Percentiles rank a stretch among this genome's conserved stretches.
Conservation (phyloP, 1,140 invertebrate species). For the Ooceraea biroi region DNA sequence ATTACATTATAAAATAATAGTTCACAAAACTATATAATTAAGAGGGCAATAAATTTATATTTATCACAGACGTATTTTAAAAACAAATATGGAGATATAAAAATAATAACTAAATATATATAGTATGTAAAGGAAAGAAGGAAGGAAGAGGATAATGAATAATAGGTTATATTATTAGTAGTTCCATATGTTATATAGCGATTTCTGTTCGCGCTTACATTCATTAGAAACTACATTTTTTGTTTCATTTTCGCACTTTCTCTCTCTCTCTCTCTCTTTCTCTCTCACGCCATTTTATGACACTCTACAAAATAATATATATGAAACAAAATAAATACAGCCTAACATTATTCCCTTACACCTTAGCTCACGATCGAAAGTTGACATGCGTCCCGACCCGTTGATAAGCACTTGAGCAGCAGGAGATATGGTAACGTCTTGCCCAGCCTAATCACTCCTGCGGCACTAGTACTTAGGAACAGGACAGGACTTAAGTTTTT, state of each 20-base stretch:
- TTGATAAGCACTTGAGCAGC: constrained; percentile 96
- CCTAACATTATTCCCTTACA: background rate
- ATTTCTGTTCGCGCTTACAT: too few species aligned
- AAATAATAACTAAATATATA: too few species aligned
- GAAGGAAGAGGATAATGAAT: too few species aligned
- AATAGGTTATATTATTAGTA: too few species aligned
- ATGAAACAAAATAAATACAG: background rate
- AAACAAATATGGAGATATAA: too few species aligned
- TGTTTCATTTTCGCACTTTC: too few species aligned
- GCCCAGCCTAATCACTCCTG: constrained; percentile 90
- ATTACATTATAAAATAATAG: background rate
- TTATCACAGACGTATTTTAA: background rate
- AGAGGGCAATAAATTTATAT: background rate
- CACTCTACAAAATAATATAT: background rate
- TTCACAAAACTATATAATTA: background rate
- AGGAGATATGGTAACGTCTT: constrained; percentile 90
- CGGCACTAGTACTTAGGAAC: constrained; percentile 96
- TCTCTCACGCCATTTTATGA: too few species aligned
- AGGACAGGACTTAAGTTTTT: constrained; percentile 87
- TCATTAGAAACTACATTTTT: too few species aligned
- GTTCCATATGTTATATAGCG: too few species aligned
- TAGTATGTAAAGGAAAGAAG: too few species aligned
- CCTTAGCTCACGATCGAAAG: constrained; percentile 26
- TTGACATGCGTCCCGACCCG: constrained; percentile 87
- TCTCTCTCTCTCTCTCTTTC: too few species aligned